phyloP scores from a whole-genome alignment of 1,140 invertebrate species.

The Eufriesea mexicana region DNA sequence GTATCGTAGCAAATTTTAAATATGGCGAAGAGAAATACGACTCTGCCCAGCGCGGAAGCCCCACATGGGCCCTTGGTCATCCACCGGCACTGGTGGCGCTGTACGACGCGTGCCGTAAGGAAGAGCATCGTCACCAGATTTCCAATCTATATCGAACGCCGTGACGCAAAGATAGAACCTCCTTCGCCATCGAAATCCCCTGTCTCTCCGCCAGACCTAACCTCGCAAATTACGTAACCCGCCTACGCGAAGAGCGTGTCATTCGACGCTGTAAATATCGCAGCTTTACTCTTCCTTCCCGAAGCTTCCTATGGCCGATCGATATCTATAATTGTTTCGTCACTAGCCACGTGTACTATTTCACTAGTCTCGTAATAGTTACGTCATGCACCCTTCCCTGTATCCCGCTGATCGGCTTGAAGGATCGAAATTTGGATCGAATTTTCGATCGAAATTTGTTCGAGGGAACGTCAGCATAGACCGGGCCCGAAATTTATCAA shows the following conservation, averaged over 20 bases:
- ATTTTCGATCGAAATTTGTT: too few species aligned
- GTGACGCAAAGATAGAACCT: neutral
- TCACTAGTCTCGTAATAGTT: too few species aligned
- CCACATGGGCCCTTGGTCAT: too few species aligned
- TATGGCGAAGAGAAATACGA: too few species aligned
- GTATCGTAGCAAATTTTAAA: too few species aligned
- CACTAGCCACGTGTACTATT: neutral
- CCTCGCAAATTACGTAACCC: neutral
- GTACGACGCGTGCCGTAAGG: neutral
- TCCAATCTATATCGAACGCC: neutral
- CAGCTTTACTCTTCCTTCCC: neutral
- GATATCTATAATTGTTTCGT: constrained; percentile 10
- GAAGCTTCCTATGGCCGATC: neutral
- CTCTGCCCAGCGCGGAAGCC: too few species aligned
- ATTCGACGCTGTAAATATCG: neutral
- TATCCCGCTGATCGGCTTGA: too few species aligned
- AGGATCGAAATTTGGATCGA: too few species aligned
- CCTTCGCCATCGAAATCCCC: neutral
- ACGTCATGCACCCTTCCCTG: too few species aligned
- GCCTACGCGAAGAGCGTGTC: neutral
- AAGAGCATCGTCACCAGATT: neutral
- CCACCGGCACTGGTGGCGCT: neutral
- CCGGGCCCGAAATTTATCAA: neutral
- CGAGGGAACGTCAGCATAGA: neutral
- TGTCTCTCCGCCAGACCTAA: neutral